Evolutionary conservation across 2,797 vertebrate species (phyloP).

Genomic region (Coreius guichenoti): DNA sequence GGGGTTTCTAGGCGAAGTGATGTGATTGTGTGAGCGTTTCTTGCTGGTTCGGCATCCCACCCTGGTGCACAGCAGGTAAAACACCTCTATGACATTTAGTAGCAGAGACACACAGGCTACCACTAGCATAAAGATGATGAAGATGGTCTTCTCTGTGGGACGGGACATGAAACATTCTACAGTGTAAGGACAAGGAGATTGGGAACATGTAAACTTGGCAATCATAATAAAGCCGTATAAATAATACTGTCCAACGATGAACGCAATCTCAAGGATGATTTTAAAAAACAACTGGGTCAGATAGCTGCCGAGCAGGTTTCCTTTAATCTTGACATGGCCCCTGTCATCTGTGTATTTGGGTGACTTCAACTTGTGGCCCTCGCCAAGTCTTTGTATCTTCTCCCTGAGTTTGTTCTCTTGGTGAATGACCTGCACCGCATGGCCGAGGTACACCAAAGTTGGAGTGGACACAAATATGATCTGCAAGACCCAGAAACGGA

Average conservation of each 20-base stretch:
- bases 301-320: conserved; percentile 91
- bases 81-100: conserved; percentile 81
- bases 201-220: conserved; percentile 87
- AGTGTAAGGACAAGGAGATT: conserved; percentile 86
- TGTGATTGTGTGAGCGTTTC: not conserved
- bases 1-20: conserved; percentile 39
- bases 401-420: conserved; percentile 88
- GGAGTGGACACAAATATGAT: conserved; percentile 89
- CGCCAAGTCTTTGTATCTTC: conserved; percentile 64
- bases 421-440: conserved; percentile 82
- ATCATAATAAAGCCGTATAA: conserved; percentile 93
- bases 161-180: conserved; percentile 89
- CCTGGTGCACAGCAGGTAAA: conserved; percentile 70
- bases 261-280: conserved; percentile 88
- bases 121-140: conserved; percentile 89
- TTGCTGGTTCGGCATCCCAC: conserved; percentile 49
- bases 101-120: conserved; percentile 82
- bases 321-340: conserved; percentile 86
- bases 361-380: conserved; percentile 70
- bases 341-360: conserved; percentile 82
- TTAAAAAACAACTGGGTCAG: conserved; percentile 86
- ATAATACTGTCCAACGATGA: conserved; percentile 93
- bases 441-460: conserved; percentile 80
- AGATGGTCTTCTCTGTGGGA: conserved; percentile 88
- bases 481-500: conserved; percentile 97